Conservation (phyloP, 2,797 vertebrate genomes). For the Bradypus variegatus region DNA sequence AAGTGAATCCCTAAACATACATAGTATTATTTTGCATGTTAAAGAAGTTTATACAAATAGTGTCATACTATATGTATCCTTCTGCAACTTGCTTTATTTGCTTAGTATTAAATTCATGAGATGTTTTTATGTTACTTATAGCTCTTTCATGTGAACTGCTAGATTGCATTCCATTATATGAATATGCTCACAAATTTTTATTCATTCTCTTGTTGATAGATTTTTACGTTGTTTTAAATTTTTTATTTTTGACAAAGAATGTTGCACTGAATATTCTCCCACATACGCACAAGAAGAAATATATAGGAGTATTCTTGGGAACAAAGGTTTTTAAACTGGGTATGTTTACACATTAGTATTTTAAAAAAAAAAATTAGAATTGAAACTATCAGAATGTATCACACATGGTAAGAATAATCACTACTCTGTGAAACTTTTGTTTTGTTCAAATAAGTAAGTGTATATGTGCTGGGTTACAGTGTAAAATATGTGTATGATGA, state of each 20-base stretch:
- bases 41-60: constrained; percentile 6
- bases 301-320: constrained; percentile 34
- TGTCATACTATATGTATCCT: background rate
- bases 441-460: constrained; percentile 33
- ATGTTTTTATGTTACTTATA: background rate
- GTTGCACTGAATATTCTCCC: background rate
- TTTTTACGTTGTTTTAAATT: constrained; percentile 5
- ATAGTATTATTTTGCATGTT: background rate
- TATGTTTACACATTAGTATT: constrained; percentile 38
- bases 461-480: background rate
- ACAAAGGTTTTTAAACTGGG: constrained; percentile 27
- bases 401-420: constrained; percentile 29
- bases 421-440: constrained; percentile 33
- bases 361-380: constrained; percentile 39
- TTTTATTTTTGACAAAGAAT: constrained; percentile 20
- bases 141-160: constrained; percentile 11
- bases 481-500: constrained; percentile 16
- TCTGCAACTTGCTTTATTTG: constrained; percentile 28
- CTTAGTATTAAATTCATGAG: constrained; percentile 29
- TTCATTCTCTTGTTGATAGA: background rate
- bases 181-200: background rate
- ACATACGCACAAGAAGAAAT: background rate
- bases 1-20: background rate
- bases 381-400: constrained; percentile 47
- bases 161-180: constrained; percentile 19